These are phyloP conservation scores for Caiman crocodilus DNA, from an alignment of 2,797 vertebrate species.

Conservation along the genomic window DNA sequence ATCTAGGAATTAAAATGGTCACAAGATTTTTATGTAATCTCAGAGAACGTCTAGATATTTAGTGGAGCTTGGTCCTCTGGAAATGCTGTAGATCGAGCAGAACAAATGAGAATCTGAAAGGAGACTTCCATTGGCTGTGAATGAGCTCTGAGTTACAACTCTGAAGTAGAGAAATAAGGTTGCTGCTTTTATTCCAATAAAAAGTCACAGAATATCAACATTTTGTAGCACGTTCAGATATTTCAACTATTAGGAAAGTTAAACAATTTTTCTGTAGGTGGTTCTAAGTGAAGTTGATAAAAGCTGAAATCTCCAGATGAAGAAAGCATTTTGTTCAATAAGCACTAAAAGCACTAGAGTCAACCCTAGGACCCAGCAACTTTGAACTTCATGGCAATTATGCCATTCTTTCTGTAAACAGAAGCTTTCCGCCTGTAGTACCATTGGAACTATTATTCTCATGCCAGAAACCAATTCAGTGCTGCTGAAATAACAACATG, in stretches of 20 bases:
- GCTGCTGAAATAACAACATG: background rate
- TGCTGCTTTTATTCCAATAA: background rate
- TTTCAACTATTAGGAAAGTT: slow-evolving; percentile 17
- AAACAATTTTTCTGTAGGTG: background rate
- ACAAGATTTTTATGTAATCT: background rate
- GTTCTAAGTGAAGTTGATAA: background rate
- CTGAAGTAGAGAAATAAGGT: slow-evolving; percentile 25
- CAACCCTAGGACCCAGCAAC: background rate
- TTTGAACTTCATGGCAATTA: background rate
- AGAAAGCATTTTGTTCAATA: background rate
- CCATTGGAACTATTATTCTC: background rate
- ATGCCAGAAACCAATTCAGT: background rate
- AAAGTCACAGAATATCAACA: background rate
- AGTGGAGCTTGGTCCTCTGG: background rate
- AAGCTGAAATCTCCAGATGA: background rate
- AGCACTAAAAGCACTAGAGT: background rate
- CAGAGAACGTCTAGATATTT: slow-evolving; percentile 2
- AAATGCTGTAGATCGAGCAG: background rate
- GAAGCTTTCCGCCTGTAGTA: background rate
- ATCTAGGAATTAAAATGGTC: background rate
- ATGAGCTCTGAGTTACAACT: background rate
- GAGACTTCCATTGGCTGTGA: background rate
- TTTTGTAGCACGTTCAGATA: background rate
- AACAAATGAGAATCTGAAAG: slow-evolving; percentile 7
- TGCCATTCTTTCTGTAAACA: background rate